Evolutionary conservation across 2,888 invertebrate species (phyloP), one percentile per base, ranked within the genome.

Genomic region (Ochropacha duplaris): DNA sequence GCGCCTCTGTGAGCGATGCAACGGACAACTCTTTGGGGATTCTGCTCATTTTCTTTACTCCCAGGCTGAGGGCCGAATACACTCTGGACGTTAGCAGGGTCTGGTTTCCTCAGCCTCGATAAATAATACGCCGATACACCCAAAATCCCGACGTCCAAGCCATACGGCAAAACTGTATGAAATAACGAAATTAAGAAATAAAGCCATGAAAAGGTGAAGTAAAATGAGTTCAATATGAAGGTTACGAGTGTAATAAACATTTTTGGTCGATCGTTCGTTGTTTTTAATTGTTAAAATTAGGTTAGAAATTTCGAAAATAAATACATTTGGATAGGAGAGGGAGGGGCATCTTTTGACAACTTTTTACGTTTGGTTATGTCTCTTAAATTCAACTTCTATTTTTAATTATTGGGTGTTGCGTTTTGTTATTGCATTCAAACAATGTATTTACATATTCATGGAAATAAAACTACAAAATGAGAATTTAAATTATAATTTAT

Each of bases 1-100:
- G 95, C 96, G 4, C 96, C 97, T 76, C 97, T 93, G 74, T 97
- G 97, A 0, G 96, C 96, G 58, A 96, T 94, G 50, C 95, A 94
- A 74, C 90, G 93, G 71, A 95, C 93, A 3, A 94, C 83, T 69
- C 85, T 84, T 19, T 85, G 85, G 2, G 94, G 86, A 57, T 88
- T 71, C 0, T 80, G 69, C 31, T 88, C 88, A 34, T 92, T 82
- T 50, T 92, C 91, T 63, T 86, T 86, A 11, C 78, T 78, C 22
- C 88, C 86, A 54, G 93, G 90, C 49, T 93, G 92, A 0, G 94
- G 90, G 50, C 94, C 94, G 68, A 94, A 92, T 71, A 94, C 94
- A 62, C 93, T 92, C 6, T 71, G 58, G 12, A 88, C 90, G 76
- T 80, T 81, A 34, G 74, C 69, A 8, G 88, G 83, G 12, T 89